phyloP scores from a whole-genome alignment of 2,113 vertebrate genomes.

The Solea solea region DNA sequence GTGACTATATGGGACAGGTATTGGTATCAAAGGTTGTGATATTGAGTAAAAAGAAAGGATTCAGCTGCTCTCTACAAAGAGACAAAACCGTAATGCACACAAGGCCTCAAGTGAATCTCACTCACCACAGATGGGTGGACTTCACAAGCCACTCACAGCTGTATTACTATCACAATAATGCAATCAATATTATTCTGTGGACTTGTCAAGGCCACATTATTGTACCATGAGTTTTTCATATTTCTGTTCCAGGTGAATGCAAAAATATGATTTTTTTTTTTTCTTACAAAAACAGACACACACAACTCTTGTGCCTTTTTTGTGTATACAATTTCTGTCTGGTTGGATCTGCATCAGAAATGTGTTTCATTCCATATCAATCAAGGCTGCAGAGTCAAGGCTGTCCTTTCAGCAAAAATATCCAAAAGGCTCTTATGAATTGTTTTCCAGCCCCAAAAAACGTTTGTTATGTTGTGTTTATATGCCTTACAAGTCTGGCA shows the following conservation, averaged over 20 bases:
- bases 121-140: no score
- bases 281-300: constrained; percentile 15
- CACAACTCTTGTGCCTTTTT: constrained; percentile 18
- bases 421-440: constrained; percentile 45
- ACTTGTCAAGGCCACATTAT: no score
- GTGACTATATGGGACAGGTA: no score
- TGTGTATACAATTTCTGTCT: constrained; percentile 52
- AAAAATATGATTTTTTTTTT: constrained; percentile 7
- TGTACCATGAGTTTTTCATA: no score
- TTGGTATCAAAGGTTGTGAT: no score
- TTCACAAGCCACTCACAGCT: no score
- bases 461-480: constrained; percentile 18
- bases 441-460: constrained; percentile 39
- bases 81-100: no score
- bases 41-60: no score
- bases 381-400: constrained; percentile 63
- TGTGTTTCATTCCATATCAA: constrained; percentile 68
- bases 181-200: no score
- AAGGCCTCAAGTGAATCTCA: no score
- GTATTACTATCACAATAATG: no score
- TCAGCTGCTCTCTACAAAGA: no score
- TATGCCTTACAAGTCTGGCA: neutral
- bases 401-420: constrained; percentile 2
- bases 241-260: constrained; percentile 1
- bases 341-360: constrained; percentile 61